Evolutionary conservation across 2,888 invertebrate species (phyloP), one percentile per base, ranked within the genome.

Genomic region (Liodrosophila aerea): DNA sequence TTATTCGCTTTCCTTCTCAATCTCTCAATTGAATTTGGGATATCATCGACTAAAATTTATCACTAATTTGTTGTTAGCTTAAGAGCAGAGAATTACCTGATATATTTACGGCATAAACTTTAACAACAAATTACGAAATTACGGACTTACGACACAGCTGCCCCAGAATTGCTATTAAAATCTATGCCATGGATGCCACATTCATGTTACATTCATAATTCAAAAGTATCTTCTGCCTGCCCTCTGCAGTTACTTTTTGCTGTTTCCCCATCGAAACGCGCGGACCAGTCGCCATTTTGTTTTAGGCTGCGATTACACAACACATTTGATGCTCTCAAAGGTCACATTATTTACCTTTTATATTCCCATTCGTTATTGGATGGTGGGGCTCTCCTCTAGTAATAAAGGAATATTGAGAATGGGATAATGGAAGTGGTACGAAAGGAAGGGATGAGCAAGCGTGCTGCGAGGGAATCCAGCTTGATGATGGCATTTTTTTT

Each of bases 261-360:
- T 36, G 41, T 39, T 31, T 30, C 37, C 57, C 71, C 64, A 74
- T 71, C 70, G 22, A 71, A 64, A 72, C 43, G 63, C 54, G 52
- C 39, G 45, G 54, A 46, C 47, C 4, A 13, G 27, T 12, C 65
- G 64, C 70, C 65, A 64, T 65, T 70, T 76, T 73, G 69, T 73
- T 73, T 73, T 64, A 63, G 73, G 58, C 70, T 63, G 64, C 77
- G 72, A 81, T 84, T 84, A 81, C 75, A 68, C 71, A 83, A 80
- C 84, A 81, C 80, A 83, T 75, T 81, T 75, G 82, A 83, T 80
- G 85, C 82, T 85, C 82, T 82, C 82, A 76, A 68, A 82, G 82
- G 82, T 82, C 82, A 82, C 85, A 82, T 84, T 82, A 82, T 81
- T 82, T 82, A 82, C 82, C 85, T 85, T 82, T 82, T 82, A 78